Percentiles rank a stretch among this genome's conserved stretches.
Conservation (phyloP, 2,113 vertebrate genomes). For the Hippotragus niger region DNA sequence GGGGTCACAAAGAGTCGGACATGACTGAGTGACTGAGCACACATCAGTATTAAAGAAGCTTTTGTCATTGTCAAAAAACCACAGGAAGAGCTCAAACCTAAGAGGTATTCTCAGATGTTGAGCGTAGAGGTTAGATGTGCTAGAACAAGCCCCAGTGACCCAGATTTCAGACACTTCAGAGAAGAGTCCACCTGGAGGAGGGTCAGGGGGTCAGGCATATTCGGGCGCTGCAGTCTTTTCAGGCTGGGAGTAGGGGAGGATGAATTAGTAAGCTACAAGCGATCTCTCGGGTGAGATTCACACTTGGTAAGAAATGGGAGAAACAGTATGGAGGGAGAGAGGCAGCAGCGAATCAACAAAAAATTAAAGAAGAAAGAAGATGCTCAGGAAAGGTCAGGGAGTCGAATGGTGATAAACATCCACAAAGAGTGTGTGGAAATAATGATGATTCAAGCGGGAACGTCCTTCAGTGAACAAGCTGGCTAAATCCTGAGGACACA, state of each 20-base stretch:
- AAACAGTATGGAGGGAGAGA: neutral
- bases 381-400: neutral
- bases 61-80: neutral
- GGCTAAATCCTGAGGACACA: neutral
- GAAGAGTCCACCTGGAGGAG: neutral
- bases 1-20: neutral
- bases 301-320: neutral
- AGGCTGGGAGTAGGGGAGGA: neutral
- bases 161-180: neutral
- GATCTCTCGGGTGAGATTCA: neutral
- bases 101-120: neutral
- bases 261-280: neutral
- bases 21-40: neutral
- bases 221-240: neutral
- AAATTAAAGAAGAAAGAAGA: neutral
- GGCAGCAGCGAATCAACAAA: neutral
- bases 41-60: neutral
- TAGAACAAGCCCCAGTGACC: neutral
- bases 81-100: neutral
- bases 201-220: neutral
- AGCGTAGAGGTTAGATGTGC: neutral
- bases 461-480: neutral
- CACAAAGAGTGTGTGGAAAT: neutral
- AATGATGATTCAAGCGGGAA: neutral
- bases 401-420: conserved; percentile 40